phyloP scores from a whole-genome alignment of 1,140 invertebrate species.

The Caerostris darwini region DNA sequence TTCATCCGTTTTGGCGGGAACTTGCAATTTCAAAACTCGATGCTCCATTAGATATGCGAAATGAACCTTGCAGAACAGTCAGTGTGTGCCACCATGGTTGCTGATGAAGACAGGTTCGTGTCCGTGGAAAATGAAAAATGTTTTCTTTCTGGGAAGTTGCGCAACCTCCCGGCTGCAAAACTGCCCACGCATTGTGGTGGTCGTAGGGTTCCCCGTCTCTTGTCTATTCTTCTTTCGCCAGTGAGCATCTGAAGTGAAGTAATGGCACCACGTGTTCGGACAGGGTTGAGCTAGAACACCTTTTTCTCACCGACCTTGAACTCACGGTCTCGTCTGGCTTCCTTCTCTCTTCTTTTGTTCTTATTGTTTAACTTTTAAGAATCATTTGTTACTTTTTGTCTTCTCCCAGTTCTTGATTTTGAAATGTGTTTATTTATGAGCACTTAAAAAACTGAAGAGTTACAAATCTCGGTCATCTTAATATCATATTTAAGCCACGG shows the following conservation, averaged over 20 bases:
- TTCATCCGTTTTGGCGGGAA: constrained; percentile 1
- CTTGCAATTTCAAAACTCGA: neutral
- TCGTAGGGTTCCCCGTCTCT: neutral
- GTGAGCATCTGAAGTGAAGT: neutral
- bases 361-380: neutral
- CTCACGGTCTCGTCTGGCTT: constrained; percentile 15
- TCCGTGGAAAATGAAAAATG: neutral
- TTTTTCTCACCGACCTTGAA: constrained; percentile 23
- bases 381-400: neutral
- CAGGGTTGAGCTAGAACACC: constrained; percentile 13
- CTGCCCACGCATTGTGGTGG: constrained; percentile 3
- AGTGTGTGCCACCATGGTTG: neutral
- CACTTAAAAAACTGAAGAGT: too few relatives aligned
- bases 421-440: neutral
- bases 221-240: neutral
- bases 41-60: neutral
- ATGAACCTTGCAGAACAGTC: neutral
- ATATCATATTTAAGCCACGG: too few relatives aligned
- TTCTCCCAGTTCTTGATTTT: neutral
- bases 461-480: too few relatives aligned
- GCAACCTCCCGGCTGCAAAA: neutral
- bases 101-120: neutral
- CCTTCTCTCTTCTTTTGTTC: neutral
- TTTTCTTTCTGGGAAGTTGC: too few relatives aligned
- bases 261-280: constrained; percentile 5